Evolutionary conservation across 2,797 vertebrate species (phyloP), one percentile per base, ranked within the genome.

Genomic region (Danio choprae): DNA sequence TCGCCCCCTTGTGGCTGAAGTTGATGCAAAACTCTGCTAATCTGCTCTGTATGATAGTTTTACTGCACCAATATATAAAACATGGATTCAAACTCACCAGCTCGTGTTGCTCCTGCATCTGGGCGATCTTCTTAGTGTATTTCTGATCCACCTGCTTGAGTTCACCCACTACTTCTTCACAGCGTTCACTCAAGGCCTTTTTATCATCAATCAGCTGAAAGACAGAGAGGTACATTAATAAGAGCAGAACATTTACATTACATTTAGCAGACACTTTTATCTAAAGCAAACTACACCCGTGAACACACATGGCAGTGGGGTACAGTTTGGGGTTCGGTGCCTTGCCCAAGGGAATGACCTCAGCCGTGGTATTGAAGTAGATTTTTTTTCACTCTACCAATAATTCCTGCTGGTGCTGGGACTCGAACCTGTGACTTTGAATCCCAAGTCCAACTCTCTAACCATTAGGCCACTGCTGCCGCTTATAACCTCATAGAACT

Each of bases 181-280:
- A 99, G 80, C 95, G 95, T 87, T 96, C 95, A 0, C 90, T 95
- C 89, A 99, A 87, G 60, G 87, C 86, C 87, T 96, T 98, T 88
- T 99, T 99, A 78, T 99, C 98, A 1, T 94, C 93, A 0, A 99
- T 96, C 83, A 99, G 93, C 98, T 99, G 90, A 0, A 2, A 77
- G 73, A 56, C 41, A 70, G 53, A 63, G 6, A 65, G 4, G 10
- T 13, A 69, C 1, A 5, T 74, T 44, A 44, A n/a, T 5, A 40
- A 7, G 40, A 43, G 6, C 3, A 41, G 10, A 55, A 53, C 18
- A 4, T 41, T 29, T 29, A 29, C 29, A 29, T 29, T 29, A 29
- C 11, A 71, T 70, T 16, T 20, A 18, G 9, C 3, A 38, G 29
- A 29, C 29, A 29, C 29, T 29, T 29, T 29, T 29, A 29, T 3